Conservation (phyloP, 2,888 invertebrate genomes). For the Pandemis cinnamomeana region DNA sequence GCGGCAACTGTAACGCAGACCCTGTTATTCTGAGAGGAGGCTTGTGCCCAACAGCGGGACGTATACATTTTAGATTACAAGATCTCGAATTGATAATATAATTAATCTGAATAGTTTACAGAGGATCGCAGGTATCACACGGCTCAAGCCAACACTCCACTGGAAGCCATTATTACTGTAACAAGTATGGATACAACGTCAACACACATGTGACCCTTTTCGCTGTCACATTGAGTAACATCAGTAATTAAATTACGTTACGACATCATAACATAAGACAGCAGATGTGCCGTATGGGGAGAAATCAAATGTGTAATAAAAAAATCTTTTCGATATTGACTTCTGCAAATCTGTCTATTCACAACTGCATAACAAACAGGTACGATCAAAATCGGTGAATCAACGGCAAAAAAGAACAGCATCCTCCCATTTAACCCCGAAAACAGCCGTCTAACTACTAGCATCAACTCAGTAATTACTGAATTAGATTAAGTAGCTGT, state of each 20-base stretch:
- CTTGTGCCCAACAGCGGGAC: too few relatives aligned
- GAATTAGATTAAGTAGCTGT: background rate
- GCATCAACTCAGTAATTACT: background rate
- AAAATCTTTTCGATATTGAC: too few relatives aligned
- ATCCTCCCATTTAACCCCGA: background rate
- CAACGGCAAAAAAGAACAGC: background rate
- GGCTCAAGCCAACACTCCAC: background rate
- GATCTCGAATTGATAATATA: background rate
- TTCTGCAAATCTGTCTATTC: too few relatives aligned
- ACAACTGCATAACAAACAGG: too few relatives aligned
- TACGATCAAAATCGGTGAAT: background rate
- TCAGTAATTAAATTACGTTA: slow-evolving; percentile 1
- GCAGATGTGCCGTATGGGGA: background rate
- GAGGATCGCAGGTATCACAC: background rate
- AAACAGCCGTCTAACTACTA: background rate
- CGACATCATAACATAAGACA: background rate
- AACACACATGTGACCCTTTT: background rate
- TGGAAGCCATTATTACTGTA: background rate
- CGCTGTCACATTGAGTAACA: background rate
- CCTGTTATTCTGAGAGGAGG: too few relatives aligned
- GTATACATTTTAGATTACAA: too few relatives aligned
- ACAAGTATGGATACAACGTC: background rate
- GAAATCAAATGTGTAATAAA: too few relatives aligned
- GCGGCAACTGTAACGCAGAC: too few relatives aligned
- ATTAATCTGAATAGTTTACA: background rate